Conservation (phyloP, 53 echinoderm and acorn worm species). For the Paracentrotus lividus region DNA sequence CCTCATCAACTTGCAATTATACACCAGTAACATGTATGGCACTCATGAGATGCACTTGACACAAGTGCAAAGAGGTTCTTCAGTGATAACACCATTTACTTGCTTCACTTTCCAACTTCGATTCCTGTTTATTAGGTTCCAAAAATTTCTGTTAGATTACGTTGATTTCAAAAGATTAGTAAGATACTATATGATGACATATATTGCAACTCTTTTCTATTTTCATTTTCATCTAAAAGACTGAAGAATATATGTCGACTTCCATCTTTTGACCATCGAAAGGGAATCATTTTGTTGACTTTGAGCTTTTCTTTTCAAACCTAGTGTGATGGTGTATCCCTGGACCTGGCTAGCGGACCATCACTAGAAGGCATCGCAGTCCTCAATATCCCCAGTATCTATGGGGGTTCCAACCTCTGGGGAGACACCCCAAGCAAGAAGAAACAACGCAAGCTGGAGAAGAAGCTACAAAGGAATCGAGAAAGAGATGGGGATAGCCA, state of each 20-base stretch:
- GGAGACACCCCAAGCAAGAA: conserved; percentile 96
- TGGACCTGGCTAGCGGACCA: conserved; percentile 97
- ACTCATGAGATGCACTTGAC: not conserved
- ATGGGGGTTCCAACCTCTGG: conserved; percentile 99
- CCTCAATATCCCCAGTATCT: conserved; percentile 98
- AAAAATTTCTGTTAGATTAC: no score
- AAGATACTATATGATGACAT: no score
- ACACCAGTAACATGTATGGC: not conserved
- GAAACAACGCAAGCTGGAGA: conserved; percentile 87
- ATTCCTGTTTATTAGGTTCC: no score
- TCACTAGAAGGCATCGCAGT: conserved; percentile 95
- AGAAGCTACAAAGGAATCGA: conserved; percentile 89
- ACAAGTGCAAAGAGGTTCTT: not conserved
- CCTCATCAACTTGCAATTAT: not conserved
- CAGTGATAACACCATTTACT: no score
- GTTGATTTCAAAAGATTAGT: no score
- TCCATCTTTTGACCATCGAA: no score
- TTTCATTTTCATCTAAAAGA: no score
- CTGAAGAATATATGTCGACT: no score
- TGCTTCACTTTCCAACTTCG: no score
- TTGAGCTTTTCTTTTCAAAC: not conserved
- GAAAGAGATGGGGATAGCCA: conserved; percentile 87
- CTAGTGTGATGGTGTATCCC: conserved; percentile 97
- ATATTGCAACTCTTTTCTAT: no score
- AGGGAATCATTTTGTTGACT: no score